These are phyloP conservation scores for Morone saxatilis DNA, from an alignment of 2,113 vertebrate genomes.

Conservation along the genomic window DNA sequence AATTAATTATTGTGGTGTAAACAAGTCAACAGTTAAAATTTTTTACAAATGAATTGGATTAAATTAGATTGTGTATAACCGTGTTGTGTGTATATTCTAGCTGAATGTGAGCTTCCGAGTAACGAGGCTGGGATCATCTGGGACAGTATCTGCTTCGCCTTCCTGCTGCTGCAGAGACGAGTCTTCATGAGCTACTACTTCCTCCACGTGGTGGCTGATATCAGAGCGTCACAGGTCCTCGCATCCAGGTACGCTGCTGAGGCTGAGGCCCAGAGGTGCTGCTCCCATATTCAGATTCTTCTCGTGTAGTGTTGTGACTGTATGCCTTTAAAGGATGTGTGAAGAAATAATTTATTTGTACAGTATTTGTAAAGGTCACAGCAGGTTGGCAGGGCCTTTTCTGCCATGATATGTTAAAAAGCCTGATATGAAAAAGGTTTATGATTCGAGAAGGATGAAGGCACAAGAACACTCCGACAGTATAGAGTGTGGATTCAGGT, in stretches of 20 bases:
- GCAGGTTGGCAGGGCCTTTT: background rate
- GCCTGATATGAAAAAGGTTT: background rate
- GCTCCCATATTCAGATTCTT: background rate
- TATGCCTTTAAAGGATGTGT: no score
- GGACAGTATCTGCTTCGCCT: conserved; percentile 99
- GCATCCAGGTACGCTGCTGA: conserved; percentile 91
- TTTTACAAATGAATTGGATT: background rate
- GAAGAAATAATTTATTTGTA: no score
- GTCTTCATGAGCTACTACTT: conserved; percentile 99
- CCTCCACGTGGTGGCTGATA: conserved; percentile 97
- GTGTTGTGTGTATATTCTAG: conserved; percentile 71
- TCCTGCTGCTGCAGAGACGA: conserved; percentile 95
- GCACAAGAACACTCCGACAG: no score
- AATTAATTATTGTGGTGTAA: background rate
- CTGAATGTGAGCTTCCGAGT: conserved; percentile 89
- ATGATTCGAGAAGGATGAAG: background rate
- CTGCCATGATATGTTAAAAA: background rate
- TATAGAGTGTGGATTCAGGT: background rate
- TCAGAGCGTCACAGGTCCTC: conserved; percentile 96
- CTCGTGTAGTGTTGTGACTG: no score
- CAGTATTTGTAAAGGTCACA: background rate
- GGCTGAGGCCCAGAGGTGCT: background rate
- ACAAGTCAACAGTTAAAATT: background rate
- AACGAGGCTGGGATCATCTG: conserved; percentile 98
- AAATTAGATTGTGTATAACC: background rate